phyloP scores from a whole-genome alignment of 2,797 vertebrate species.

The Chromobotia macracanthus region DNA sequence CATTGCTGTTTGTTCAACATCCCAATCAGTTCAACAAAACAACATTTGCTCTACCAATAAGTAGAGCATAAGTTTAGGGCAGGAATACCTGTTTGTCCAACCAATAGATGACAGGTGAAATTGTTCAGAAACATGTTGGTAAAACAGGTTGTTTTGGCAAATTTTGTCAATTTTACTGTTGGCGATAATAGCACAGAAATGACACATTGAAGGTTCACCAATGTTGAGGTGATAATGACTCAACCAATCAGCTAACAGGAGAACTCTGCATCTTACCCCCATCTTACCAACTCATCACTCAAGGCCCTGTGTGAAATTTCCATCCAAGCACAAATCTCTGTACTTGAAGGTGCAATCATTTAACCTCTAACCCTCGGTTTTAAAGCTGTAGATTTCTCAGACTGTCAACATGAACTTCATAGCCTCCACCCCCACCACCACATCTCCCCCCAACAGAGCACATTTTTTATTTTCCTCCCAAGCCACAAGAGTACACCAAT shows the following conservation, averaged over 20 bases:
- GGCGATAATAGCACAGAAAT: neutral
- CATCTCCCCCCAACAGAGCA: conserved; percentile 44
- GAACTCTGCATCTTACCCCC: neutral
- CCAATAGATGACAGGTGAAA: neutral
- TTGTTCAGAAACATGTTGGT: no score
- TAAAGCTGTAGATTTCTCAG: conserved; percentile 26
- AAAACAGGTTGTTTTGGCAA: neutral
- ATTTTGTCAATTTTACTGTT: neutral
- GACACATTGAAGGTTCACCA: neutral
- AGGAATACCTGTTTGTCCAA: neutral
- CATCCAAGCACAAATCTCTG: conserved; percentile 16
- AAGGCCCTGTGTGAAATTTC: neutral
- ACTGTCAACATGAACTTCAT: conserved; percentile 25
- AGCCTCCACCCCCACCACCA: conserved; percentile 26
- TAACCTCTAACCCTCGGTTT: conserved; percentile 55
- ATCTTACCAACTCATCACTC: neutral
- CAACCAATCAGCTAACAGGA: neutral
- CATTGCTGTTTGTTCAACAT: neutral
- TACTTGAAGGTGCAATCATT: conserved; percentile 27
- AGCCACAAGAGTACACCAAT: conserved; percentile 50
- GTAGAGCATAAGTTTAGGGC: no score
- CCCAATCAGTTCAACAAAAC: no score
- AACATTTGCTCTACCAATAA: no score
- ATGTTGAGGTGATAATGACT: neutral
- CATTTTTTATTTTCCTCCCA: conserved; percentile 34